A percentile compares a stretch with the other conserved stretches of the same genome.
These are phyloP conservation scores for Pandemis cinnamomeana DNA, from an alignment of 2,888 invertebrate species.

Conservation along the genomic window DNA sequence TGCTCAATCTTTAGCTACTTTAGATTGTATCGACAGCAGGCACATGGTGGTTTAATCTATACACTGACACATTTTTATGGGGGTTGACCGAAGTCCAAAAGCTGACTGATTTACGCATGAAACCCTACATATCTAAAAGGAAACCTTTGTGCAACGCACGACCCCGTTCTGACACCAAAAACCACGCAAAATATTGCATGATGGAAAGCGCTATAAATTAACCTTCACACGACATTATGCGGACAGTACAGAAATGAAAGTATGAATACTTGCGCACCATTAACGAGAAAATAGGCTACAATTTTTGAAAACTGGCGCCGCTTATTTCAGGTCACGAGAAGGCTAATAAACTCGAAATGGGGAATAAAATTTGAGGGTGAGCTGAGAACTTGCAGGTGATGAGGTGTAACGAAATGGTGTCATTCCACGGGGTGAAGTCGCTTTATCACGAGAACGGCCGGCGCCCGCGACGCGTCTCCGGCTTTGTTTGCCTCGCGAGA, in stretches of 20 bases:
- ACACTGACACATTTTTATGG: neutral
- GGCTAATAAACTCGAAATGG: conserved; percentile 36
- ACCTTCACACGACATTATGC: conserved; percentile 40
- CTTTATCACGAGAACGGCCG: conserved; percentile 42
- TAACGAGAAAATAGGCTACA: conserved; percentile 36
- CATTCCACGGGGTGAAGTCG: conserved; percentile 50
- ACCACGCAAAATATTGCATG: conserved; percentile 40
- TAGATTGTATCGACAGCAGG: too few relatives aligned
- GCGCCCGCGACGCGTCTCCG: conserved; percentile 45
- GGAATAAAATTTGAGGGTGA: conserved; percentile 48
- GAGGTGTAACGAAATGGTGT: conserved; percentile 51
- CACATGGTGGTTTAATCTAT: too few relatives aligned
- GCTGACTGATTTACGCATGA: neutral
- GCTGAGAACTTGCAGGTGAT: conserved; percentile 53
- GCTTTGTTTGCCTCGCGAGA: conserved; percentile 58
- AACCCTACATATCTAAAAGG: neutral
- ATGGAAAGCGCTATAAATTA: conserved; percentile 41
- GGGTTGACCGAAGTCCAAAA: neutral
- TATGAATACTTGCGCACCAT: conserved; percentile 42
- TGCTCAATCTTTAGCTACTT: too few relatives aligned
- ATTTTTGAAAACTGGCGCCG: conserved; percentile 34
- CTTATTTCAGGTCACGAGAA: conserved; percentile 29
- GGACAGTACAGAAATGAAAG: conserved; percentile 40
- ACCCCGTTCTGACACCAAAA: conserved; percentile 31
- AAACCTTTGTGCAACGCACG: conserved; percentile 13